Evolutionary conservation across 2,888 invertebrate species (phyloP).

Genomic region (Allygus modestus): DNA sequence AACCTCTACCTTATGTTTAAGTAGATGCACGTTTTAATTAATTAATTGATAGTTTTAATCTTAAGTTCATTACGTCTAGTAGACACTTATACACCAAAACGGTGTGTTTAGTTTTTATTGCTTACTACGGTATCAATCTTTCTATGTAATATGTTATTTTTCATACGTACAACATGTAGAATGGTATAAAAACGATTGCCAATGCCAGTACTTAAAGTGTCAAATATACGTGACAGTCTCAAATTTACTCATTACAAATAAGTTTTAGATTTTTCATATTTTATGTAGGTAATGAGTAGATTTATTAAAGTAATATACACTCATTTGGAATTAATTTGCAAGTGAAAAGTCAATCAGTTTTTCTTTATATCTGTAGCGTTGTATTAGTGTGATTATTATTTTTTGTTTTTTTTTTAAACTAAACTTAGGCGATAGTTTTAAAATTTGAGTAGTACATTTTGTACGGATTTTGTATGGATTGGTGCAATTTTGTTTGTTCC

Average conservation of each 20-base stretch:
- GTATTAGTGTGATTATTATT: too few species aligned
- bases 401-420: too few species aligned
- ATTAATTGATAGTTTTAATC: constrained; percentile 35
- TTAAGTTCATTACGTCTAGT: not conserved
- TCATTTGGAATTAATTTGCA: not conserved
- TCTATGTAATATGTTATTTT: constrained; percentile 7
- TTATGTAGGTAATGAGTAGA: not conserved
- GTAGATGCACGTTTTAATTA: constrained; percentile 32
- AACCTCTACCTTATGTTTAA: constrained; percentile 35
- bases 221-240: not conserved
- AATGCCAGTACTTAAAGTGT: not conserved
- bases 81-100: not conserved
- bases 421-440: too few species aligned
- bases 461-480: not conserved
- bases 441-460: too few species aligned
- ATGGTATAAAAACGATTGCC: not conserved
- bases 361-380: not conserved
- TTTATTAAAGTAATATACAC: not conserved
- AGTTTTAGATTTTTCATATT: constrained; percentile 4
- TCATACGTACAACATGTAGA: not conserved
- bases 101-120: not conserved
- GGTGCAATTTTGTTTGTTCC: not conserved
- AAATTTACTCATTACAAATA: not conserved
- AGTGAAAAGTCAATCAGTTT: not conserved
- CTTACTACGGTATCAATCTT: not conserved